Conservation (phyloP, 2,113 vertebrate genomes). For the Micronisus gabar region DNA sequence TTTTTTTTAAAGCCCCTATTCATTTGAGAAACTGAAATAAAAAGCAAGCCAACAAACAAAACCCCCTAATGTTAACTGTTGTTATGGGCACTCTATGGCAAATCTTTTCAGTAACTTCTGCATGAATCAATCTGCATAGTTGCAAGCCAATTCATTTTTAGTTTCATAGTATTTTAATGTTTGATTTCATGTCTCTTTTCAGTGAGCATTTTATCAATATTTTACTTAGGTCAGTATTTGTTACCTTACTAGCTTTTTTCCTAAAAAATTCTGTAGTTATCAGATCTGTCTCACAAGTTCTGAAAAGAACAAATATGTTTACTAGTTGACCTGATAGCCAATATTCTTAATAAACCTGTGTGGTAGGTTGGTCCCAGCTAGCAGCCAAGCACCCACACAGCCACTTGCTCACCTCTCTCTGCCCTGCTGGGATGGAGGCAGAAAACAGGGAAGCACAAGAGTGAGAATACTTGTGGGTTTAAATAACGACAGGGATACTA, state of each 20-base stretch:
- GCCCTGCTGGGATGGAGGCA: rapidly evolving
- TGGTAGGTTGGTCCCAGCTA: neutral
- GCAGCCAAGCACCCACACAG: neutral
- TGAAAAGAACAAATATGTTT: neutral
- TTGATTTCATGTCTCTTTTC: neutral
- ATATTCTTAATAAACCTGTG: neutral
- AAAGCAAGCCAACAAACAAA: neutral
- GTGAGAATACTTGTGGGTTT: neutral
- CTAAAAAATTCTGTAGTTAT: neutral
- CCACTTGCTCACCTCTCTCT: neutral
- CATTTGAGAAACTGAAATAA: neutral
- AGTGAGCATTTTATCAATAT: neutral
- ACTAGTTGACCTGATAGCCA: neutral
- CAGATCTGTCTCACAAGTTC: neutral
- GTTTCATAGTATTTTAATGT: neutral
- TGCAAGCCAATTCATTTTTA: rapidly evolving
- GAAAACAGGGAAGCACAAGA: neutral
- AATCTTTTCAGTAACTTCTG: neutral
- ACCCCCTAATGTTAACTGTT: rapidly evolving
- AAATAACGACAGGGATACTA: neutral
- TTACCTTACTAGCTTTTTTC: neutral
- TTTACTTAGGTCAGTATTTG: neutral
- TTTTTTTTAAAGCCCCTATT: neutral
- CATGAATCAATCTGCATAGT: neutral
- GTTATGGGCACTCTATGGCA: neutral